phyloP scores from a whole-genome alignment of 2,113 vertebrate species.

The Macaca mulatta region DNA sequence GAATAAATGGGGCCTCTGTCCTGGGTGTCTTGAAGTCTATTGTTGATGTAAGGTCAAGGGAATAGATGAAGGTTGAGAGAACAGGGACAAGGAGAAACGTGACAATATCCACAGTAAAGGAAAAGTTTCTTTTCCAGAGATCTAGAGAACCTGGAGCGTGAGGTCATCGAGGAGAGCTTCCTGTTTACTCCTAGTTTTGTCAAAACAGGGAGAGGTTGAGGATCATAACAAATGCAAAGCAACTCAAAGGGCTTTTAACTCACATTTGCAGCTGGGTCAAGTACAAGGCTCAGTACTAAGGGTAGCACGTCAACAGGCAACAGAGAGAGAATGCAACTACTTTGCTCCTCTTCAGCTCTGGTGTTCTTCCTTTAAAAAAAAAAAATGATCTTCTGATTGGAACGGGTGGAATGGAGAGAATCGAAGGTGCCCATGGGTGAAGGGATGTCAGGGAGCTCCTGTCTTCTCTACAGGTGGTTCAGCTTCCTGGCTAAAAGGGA shows the following conservation, averaged over 20 bases:
- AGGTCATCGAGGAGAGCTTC: not conserved
- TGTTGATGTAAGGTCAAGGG: not conserved
- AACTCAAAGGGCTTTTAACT: not conserved
- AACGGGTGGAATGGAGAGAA: not conserved
- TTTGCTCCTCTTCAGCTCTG: not conserved
- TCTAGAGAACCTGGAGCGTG: not conserved
- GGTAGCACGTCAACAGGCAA: not conserved
- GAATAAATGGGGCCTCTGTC: not conserved
- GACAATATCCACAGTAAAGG: not conserved
- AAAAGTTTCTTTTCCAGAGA: not conserved
- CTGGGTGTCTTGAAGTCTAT: not conserved
- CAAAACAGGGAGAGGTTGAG: not conserved
- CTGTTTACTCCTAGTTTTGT: not conserved
- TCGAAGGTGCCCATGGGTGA: not conserved
- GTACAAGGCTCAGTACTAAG: not conserved
- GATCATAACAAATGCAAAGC: not conserved
- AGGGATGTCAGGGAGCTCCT: not conserved
- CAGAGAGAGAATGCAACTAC: rapidly evolving
- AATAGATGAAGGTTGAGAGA: not conserved
- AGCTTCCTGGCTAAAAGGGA: not conserved
- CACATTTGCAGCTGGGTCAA: not conserved
- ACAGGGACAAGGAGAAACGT: not conserved
- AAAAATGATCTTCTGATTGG: not conserved
- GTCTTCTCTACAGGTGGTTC: not conserved
- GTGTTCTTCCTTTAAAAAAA: not conserved